Conservation (phyloP, 2,113 vertebrate species). For the Saccopteryx bilineata region DNA sequence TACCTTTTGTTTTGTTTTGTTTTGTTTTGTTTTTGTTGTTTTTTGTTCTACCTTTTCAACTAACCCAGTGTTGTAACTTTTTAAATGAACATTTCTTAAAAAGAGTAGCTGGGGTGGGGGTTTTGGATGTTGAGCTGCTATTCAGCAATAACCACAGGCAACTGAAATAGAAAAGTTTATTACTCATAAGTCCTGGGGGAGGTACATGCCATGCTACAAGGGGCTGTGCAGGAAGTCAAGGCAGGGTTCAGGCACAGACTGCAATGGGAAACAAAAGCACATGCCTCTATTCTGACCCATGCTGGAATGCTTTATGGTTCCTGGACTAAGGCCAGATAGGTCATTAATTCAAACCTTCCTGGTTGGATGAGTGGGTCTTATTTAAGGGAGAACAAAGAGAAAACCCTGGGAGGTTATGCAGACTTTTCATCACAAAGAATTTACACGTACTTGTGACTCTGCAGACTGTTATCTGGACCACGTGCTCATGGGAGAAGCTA, state of each 20-base stretch:
- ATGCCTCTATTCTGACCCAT: background rate
- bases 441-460: background rate
- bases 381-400: background rate
- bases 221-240: too few relatives aligned
- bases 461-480: background rate
- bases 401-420: background rate
- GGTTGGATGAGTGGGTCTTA: background rate
- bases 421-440: background rate
- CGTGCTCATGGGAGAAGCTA: background rate
- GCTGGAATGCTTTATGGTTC: background rate
- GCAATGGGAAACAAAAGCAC: background rate
- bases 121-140: background rate
- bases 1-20: background rate
- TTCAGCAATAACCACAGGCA: background rate
- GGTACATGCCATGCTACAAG: background rate
- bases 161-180: background rate
- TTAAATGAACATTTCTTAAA: background rate
- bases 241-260: background rate
- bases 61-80: background rate
- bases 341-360: background rate
- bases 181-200: background rate
- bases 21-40: too few relatives aligned
- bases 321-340: background rate
- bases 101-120: background rate
- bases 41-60: background rate